A percentile compares a stretch with the other conserved stretches of the same genome.
phyloP scores from a whole-genome alignment of 2,113 vertebrate species.

The Arothron firmamentum region DNA sequence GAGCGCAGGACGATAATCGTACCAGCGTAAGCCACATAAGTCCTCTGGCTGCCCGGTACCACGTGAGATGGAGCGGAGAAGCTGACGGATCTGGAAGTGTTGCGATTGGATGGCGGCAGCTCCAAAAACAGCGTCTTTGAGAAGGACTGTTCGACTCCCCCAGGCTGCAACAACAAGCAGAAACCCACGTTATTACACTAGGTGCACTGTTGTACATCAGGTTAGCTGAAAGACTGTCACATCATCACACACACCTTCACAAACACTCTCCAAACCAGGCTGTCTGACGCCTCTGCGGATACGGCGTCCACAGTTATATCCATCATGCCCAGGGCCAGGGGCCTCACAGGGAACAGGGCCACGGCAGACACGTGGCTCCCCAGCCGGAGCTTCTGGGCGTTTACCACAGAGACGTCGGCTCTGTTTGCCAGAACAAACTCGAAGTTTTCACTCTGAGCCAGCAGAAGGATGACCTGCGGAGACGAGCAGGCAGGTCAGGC shows the following conservation, averaged over 20 bases:
- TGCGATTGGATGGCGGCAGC: conserved; percentile 50
- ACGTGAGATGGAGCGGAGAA: conserved; percentile 81
- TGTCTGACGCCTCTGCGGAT: conserved; percentile 76
- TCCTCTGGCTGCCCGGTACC: conserved; percentile 79
- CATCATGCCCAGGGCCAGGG: conserved; percentile 76
- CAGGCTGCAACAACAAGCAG: conserved; percentile 73
- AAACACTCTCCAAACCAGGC: conserved; percentile 73
- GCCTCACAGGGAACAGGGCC: conserved; percentile 77
- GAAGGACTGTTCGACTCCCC: conserved; percentile 79
- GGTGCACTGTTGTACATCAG: too few species aligned
- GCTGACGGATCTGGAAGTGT: conserved; percentile 61
- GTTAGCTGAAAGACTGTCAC: neutral
- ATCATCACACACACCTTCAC: conserved; percentile 83
- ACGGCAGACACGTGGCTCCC: conserved; percentile 70
- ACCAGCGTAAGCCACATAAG: conserved; percentile 80
- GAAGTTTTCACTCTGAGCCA: conserved; percentile 75
- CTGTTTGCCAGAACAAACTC: conserved; percentile 73
- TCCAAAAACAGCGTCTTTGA: conserved; percentile 82
- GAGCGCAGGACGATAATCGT: conserved; percentile 50
- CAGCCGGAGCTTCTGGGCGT: conserved; percentile 69
- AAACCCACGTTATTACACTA: too few species aligned
- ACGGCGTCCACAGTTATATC: conserved; percentile 79
- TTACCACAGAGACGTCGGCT: conserved; percentile 64
- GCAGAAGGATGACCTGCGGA: conserved; percentile 77
- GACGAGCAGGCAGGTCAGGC: neutral